phyloP scores from a whole-genome alignment of 2,113 vertebrate genomes.

The Hylia prasina region DNA sequence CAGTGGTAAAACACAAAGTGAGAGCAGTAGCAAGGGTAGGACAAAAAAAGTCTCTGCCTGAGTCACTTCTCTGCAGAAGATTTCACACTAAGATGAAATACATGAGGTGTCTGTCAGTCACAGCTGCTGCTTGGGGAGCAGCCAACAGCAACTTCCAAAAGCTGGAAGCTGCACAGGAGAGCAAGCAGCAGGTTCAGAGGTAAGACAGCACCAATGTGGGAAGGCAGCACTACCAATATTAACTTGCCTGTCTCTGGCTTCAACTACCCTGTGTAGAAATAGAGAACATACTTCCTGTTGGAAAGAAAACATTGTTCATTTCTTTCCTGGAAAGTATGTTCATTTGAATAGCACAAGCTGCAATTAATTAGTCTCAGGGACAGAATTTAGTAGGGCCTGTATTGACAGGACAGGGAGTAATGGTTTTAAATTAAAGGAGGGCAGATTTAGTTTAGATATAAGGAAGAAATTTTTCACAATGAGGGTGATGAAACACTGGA shows the following conservation, averaged over 20 bases:
- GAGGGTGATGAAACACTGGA: not conserved
- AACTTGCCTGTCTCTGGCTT: not conserved
- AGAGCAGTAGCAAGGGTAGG: not conserved
- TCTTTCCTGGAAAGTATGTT: not conserved
- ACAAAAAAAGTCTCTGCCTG: not conserved
- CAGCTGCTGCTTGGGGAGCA: not conserved
- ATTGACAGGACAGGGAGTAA: not conserved
- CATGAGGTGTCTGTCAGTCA: fast-evolving
- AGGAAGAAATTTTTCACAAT: not conserved
- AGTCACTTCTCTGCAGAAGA: not conserved
- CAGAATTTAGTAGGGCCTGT: not conserved
- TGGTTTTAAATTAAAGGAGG: not conserved
- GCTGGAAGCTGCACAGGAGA: not conserved
- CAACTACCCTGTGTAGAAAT: not conserved
- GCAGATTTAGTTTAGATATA: not conserved
- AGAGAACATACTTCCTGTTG: not conserved
- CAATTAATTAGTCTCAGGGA: not conserved
- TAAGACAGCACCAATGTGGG: not conserved
- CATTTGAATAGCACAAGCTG: not conserved
- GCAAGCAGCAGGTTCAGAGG: not conserved
- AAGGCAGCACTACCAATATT: not conserved
- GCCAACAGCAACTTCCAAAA: not conserved
- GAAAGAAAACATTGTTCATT: not conserved
- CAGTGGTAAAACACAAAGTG: not conserved
- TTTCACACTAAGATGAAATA: not conserved